Evolutionary conservation across 2,888 invertebrate species (phyloP), one percentile per base, ranked within the genome.

Genomic region (Punctoribates punctum): DNA sequence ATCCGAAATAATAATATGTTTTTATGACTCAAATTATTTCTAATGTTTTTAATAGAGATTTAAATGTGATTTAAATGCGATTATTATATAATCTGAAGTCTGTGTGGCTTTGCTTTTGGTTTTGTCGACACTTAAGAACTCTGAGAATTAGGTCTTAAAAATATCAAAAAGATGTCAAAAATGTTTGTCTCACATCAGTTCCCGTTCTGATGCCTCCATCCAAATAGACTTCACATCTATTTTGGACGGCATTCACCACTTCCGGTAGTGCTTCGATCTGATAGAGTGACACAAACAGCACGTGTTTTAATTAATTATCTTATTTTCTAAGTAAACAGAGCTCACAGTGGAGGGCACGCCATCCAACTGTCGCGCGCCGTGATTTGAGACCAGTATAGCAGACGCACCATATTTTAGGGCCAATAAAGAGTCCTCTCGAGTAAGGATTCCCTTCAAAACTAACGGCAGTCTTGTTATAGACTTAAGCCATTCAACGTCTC

Each of bases 371-470:
- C 96, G 87, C 0, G 91, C 96, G 1, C 96, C 96, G 83, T 96
- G 96, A 84, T 96, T 96, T 0, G 96, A 96, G 3, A 97, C 96
- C 77, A 94, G 86, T 76, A 97, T 89, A 0, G 88, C 96, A 2
- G 88, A 85, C 62, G 90, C 92, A 6, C 94, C 94, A 75, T 88
- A 86, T 80, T 92, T 86, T 2, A 85, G 86, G 0, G 91, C 95
- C 80, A 89, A 85, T 20, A 88, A 81, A 0, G 96, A 96, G 85
- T 96, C 96, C 82, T 94, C 93, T 0, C 88, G 89, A 17, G 93
- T 91, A 46, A 96, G 84, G 78, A 96, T 88, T 9, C 96, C 96
- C 85, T 96, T 96, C 4, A 93, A 85, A 74, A 96, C 86, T 27
- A 96, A 88, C 0, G 95, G 95, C 77, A 96, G 83, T 11, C 85